A percentile compares a stretch with the other conserved stretches of the same genome.
Conservation (phyloP, 2,113 vertebrate genomes). For the Larimichthys crocea region DNA sequence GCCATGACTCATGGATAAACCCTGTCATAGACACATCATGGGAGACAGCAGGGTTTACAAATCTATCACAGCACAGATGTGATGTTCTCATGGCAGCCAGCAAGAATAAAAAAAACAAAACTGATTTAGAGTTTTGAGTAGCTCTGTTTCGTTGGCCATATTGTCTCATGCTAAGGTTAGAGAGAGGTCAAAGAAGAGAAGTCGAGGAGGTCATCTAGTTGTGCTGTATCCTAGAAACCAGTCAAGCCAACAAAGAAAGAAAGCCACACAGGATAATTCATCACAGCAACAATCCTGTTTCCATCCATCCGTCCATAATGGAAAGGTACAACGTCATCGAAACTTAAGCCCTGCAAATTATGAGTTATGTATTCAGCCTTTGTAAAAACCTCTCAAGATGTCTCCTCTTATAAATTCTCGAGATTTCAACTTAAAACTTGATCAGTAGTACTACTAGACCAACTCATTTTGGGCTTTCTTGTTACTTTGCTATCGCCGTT, state of each 20-base stretch:
- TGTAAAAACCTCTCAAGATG: neutral
- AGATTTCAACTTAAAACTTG: neutral
- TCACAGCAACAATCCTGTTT: neutral
- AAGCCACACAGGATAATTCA: neutral
- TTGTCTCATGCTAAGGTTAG: neutral
- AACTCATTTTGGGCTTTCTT: too few species aligned
- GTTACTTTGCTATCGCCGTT: too few species aligned
- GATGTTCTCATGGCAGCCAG: slow-evolving; percentile 15
- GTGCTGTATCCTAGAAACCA: neutral
- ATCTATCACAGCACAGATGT: slow-evolving; percentile 6
- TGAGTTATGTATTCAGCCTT: neutral
- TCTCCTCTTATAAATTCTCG: neutral
- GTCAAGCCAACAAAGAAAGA: neutral
- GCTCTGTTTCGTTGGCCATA: neutral
- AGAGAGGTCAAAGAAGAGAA: neutral
- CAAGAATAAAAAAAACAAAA: neutral
- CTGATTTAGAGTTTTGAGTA: slow-evolving; percentile 2
- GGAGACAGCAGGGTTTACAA: slow-evolving; percentile 42
- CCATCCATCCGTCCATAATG: neutral
- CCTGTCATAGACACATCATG: slow-evolving; percentile 35
- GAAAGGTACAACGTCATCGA: neutral
- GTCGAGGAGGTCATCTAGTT: neutral
- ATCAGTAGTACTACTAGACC: neutral
- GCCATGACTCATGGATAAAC: slow-evolving; percentile 53
- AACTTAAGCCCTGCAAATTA: neutral